Percentiles rank a stretch among this genome's conserved stretches.
Conservation (phyloP, 2,113 vertebrate species). For the Catharus fuscescens region DNA sequence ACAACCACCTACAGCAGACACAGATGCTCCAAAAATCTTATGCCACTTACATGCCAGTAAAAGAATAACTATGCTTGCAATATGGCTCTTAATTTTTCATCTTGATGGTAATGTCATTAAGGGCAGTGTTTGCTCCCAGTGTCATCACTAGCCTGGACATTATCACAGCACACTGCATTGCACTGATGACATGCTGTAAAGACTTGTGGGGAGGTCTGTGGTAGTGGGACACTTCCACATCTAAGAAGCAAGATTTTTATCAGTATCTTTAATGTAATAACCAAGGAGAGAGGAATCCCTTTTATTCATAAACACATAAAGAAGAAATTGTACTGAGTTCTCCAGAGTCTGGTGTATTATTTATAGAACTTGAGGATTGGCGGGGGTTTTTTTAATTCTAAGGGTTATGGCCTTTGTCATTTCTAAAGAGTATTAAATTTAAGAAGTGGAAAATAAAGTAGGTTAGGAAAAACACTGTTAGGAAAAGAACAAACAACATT, state of each 20-base stretch:
- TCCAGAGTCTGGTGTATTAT: background rate
- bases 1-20: background rate
- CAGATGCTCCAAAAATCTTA: background rate
- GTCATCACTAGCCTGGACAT: background rate
- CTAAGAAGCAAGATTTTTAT: background rate
- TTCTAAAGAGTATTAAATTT: background rate
- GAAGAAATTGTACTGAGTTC: background rate
- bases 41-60: background rate
- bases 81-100: background rate
- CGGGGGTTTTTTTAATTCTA: background rate
- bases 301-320: background rate
- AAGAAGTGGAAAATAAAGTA: slow-evolving; percentile 9
- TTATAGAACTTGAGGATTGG: background rate
- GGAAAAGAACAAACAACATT: background rate
- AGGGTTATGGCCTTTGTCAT: background rate
- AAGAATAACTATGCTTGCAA: background rate
- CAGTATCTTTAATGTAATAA: background rate
- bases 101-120: background rate
- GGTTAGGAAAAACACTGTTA: background rate
- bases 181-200: background rate
- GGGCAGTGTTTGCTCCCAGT: background rate
- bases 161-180: background rate
- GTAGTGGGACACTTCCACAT: background rate
- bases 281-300: background rate
- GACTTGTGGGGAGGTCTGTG: background rate